A percentile compares a stretch with the other conserved stretches of the same genome.
These are phyloP conservation scores for Bos indicus DNA, from an alignment of 2,113 vertebrate species.

Conservation along the genomic window DNA sequence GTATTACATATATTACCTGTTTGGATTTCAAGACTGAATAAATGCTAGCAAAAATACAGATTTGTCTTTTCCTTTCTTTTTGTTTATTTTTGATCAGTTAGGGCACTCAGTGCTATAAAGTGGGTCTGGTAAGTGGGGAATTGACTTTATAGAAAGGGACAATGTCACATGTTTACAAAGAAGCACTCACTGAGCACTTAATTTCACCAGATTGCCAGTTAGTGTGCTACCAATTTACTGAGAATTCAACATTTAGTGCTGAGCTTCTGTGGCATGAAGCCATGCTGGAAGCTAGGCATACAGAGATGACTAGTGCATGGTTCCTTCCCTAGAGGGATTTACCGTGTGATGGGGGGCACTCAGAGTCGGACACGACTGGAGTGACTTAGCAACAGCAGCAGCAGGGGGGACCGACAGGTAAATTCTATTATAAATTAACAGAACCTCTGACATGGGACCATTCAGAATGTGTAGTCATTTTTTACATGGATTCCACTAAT, in stretches of 20 bases:
- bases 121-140: not conserved
- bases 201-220: not conserved
- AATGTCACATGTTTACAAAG: not conserved
- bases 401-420: not conserved
- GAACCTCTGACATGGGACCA: not conserved
- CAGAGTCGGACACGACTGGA: too few species aligned
- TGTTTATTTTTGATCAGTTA: not conserved
- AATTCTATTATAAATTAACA: not conserved
- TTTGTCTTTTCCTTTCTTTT: not conserved
- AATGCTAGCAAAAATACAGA: not conserved
- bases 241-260: not conserved
- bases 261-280: not conserved
- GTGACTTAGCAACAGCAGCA: too few species aligned
- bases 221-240: not conserved
- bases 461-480: not conserved
- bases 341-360: accelerated
- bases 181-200: not conserved
- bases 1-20: not conserved
- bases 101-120: not conserved
- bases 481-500: not conserved
- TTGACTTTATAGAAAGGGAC: not conserved
- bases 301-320: not conserved
- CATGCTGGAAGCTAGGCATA: not conserved
- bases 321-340: not conserved
- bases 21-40: not conserved